Evolutionary conservation across 2,888 invertebrate species (phyloP).

Genomic region (Polyommatus icarus): DNA sequence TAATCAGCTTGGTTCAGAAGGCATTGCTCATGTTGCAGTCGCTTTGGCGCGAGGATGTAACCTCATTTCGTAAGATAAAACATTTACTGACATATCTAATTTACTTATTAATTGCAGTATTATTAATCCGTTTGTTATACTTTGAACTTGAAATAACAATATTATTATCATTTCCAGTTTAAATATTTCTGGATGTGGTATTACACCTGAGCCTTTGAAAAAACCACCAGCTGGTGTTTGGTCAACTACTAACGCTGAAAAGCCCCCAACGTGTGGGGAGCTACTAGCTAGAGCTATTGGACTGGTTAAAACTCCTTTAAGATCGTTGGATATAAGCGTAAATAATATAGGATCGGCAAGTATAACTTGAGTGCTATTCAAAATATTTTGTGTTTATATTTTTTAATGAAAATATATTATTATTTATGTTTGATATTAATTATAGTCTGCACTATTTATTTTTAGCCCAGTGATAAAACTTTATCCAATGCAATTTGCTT

Average conservation of each 20-base stretch:
- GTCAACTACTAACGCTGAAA: constrained; percentile 71
- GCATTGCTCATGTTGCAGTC: constrained; percentile 69
- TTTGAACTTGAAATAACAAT: neutral
- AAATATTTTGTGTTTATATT: neutral
- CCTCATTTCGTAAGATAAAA: constrained; percentile 59
- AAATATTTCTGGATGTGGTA: constrained; percentile 75
- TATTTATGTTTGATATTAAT: neutral
- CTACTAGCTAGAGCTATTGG: constrained; percentile 74
- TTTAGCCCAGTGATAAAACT: constrained; percentile 57
- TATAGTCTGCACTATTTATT: neutral
- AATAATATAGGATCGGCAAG: constrained; percentile 73
- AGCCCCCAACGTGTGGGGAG: constrained; percentile 73
- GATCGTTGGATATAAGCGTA: constrained; percentile 72
- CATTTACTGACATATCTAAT: neutral
- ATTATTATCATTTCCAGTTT: constrained; percentile 49
- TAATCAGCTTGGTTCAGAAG: constrained; percentile 68
- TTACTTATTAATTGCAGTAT: neutral
- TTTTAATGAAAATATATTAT: neutral
- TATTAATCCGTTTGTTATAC: neutral
- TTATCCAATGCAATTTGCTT: constrained; percentile 72
- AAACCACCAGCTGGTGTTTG: constrained; percentile 74
- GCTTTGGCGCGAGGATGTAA: constrained; percentile 74
- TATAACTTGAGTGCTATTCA: constrained; percentile 34
- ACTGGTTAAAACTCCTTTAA: constrained; percentile 70
- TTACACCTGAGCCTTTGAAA: constrained; percentile 60